Percentiles rank a stretch among this genome's conserved stretches.
Evolutionary conservation across 1,140 invertebrate species (phyloP).

Genomic region (Scaptomyza graminum): DNA sequence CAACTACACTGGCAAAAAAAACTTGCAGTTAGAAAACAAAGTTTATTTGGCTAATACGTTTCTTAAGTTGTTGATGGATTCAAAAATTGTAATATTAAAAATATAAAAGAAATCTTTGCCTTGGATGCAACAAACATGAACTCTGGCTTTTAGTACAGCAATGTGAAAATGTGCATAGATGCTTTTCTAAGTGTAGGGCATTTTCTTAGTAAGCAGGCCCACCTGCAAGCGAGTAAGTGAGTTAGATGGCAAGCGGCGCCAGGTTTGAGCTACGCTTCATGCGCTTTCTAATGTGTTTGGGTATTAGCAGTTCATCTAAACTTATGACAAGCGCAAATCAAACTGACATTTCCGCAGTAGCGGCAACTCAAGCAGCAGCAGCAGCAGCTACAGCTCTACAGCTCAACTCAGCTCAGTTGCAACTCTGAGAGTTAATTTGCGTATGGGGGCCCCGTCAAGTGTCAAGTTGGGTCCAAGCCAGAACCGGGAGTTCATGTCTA

Average conservation of each 20-base stretch:
- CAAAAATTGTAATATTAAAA: too few species aligned
- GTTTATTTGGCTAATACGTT: too few species aligned
- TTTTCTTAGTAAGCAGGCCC: not conserved
- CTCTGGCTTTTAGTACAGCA: too few species aligned
- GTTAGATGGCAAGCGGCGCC: constrained; percentile 8
- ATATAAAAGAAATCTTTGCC: too few species aligned
- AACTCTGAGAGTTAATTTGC: constrained; percentile 59
- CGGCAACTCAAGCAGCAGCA: constrained; percentile 3
- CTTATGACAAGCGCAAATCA: constrained; percentile 82
- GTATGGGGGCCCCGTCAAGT: constrained; percentile 49
- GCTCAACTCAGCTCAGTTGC: not conserved
- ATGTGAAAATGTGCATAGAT: not conserved
- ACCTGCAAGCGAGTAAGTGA: not conserved
- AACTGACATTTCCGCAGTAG: constrained; percentile 77
- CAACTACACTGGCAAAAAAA: constrained; percentile 6
- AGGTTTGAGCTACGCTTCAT: constrained; percentile 23
- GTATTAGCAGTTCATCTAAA: constrained; percentile 82
- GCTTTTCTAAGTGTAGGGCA: not conserved
- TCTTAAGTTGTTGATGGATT: too few species aligned
- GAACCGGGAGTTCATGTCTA: constrained; percentile 56
- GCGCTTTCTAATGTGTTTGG: constrained; percentile 79
- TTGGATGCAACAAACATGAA: too few species aligned
- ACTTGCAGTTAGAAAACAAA: too few species aligned
- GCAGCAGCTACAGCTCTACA: too few species aligned
- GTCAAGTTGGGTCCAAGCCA: constrained; percentile 15